A percentile compares a stretch with the other conserved stretches of the same genome.
Conservation (phyloP, 2,113 vertebrate genomes). For the Peromyscus polionotus region DNA sequence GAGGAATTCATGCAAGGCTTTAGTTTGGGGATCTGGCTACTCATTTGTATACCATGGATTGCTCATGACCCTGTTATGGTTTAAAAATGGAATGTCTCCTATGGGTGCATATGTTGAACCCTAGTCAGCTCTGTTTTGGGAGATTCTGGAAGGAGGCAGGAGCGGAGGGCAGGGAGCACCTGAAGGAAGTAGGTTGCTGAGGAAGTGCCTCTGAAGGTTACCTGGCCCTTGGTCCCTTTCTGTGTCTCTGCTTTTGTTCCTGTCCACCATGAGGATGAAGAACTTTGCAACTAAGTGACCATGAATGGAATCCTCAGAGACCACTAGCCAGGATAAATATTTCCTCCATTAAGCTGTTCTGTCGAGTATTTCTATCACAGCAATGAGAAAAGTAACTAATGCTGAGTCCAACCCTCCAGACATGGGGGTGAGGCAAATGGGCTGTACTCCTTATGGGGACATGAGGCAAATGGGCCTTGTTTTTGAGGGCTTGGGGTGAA, state of each 20-base stretch:
- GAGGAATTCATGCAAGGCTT: background rate
- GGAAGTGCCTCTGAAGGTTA: too few species aligned
- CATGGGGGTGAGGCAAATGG: background rate
- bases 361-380: background rate
- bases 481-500: background rate
- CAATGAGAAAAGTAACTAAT: background rate
- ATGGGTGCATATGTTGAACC: background rate
- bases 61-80: background rate
- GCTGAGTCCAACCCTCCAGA: background rate
- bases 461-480: background rate
- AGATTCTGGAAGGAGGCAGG: too few species aligned
- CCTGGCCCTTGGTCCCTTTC: background rate
- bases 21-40: background rate
- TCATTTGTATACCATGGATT: background rate
- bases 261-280: background rate
- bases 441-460: background rate
- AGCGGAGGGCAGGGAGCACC: too few species aligned
- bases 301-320: background rate
- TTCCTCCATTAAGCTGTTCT: background rate
- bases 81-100: background rate
- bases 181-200: background rate
- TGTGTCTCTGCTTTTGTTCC: background rate
- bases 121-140: background rate
- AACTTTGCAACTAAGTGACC: background rate
- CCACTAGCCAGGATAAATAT: background rate